These are phyloP conservation scores for Falco peregrinus DNA, from an alignment of 2,797 vertebrate species.

Conservation along the genomic window DNA sequence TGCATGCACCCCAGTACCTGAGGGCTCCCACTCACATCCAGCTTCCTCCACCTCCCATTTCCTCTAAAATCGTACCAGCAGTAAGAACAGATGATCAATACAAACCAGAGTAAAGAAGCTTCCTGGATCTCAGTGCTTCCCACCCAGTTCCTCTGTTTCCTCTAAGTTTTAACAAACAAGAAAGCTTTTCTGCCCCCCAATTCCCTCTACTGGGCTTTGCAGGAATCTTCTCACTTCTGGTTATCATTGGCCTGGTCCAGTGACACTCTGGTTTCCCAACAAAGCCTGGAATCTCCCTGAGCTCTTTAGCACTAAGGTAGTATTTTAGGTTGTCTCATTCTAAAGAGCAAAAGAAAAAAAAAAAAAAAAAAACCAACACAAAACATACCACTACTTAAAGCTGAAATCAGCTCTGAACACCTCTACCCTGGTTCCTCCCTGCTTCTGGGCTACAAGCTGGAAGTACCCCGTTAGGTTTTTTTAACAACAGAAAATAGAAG, in stretches of 20 bases:
- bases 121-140: background rate
- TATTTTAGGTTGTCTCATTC: background rate
- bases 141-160: background rate
- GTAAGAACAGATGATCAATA: background rate
- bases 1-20: fast-evolving
- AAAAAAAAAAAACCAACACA: background rate
- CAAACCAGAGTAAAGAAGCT: background rate
- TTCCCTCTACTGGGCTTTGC: background rate
- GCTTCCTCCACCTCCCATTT: background rate
- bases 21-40: background rate
- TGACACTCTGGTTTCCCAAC: background rate
- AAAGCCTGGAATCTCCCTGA: constrained; percentile 7
- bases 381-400: background rate
- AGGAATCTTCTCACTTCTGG: background rate
- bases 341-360: background rate
- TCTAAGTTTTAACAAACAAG: background rate
- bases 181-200: background rate
- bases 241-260: background rate
- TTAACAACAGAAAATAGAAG: constrained; percentile 12
- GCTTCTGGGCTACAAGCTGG: constrained; percentile 24
- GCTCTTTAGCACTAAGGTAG: background rate
- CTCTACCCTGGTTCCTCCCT: background rate
- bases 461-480: background rate
- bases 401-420: background rate
- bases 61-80: background rate